A percentile compares a stretch with the other conserved stretches of the same genome.
Evolutionary conservation across 2,113 vertebrate species (phyloP).

Genomic region (Dendropsophus ebraccatus): DNA sequence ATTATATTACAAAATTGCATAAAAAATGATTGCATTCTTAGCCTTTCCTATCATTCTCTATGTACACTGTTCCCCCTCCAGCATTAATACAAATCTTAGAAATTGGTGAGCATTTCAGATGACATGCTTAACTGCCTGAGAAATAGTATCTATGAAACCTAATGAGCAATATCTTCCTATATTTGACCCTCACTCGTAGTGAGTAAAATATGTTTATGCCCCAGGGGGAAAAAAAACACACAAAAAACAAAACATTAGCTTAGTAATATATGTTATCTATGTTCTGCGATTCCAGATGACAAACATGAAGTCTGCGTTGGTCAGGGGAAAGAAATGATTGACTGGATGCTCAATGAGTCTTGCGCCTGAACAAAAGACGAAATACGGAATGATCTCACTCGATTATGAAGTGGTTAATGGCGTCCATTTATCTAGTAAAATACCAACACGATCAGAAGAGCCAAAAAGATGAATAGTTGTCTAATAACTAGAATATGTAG

Average conservation of each 20-base stretch:
- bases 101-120: conserved; percentile 9
- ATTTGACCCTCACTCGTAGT: conserved; percentile 13
- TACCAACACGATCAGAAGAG: not conserved
- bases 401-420: not conserved
- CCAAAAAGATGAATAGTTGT: not conserved
- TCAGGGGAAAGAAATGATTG: not conserved
- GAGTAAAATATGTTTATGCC: conserved; percentile 31
- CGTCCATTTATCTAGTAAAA: not conserved
- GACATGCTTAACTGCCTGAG: conserved; percentile 35
- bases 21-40: not conserved
- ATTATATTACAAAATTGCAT: not conserved
- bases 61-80: not conserved
- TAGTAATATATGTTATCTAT: not conserved
- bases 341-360: conserved; percentile 1
- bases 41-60: not conserved
- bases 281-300: not conserved
- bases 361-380: conserved; percentile 16
- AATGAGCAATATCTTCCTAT: conserved; percentile 11
- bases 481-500: not conserved
- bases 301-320: not conserved
- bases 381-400: not conserved
- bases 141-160: conserved; percentile 24
- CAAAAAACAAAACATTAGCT: not conserved
- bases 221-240: conserved; percentile 12
- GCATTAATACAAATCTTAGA: not conserved